These are phyloP conservation scores for Heteromormyrus szaboi DNA, from an alignment of 2,797 vertebrate species.

Conservation along the genomic window DNA sequence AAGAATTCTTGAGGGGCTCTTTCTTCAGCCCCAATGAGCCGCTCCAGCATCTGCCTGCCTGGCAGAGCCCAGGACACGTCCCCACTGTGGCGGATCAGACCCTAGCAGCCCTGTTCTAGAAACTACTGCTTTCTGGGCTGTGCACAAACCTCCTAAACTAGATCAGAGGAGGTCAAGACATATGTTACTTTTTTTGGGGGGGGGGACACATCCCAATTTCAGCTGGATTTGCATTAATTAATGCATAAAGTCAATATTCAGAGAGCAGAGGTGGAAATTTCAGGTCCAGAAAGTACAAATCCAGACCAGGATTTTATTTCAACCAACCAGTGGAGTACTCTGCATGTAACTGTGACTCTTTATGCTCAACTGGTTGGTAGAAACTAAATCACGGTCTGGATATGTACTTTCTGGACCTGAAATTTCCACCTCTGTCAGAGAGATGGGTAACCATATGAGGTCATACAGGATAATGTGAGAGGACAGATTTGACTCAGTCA, in stretches of 20 bases:
- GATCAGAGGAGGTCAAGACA: neutral
- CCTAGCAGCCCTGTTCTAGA: neutral
- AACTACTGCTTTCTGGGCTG: neutral
- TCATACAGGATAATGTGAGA: neutral
- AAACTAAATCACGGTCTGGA: no score
- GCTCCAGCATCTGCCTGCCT: neutral
- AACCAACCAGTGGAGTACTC: no score
- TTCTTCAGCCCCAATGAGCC: neutral
- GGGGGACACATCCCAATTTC: neutral
- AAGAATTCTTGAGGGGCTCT: constrained; percentile 16
- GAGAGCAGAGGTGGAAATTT: no score
- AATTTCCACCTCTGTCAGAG: neutral
- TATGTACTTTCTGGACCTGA: no score
- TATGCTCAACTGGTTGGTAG: no score
- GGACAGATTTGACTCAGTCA: neutral
- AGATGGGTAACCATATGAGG: neutral
- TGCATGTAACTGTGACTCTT: no score
- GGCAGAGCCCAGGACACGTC: neutral
- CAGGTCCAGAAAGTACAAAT: no score
- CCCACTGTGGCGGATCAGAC: neutral
- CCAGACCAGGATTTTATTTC: no score
- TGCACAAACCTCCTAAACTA: neutral
- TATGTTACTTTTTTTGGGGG: neutral
- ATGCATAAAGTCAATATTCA: neutral
- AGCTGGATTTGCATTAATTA: neutral